These are phyloP conservation scores for Calyptommatus sinebrachiatus DNA, from an alignment of 2,113 vertebrate species.

Conservation along the genomic window DNA sequence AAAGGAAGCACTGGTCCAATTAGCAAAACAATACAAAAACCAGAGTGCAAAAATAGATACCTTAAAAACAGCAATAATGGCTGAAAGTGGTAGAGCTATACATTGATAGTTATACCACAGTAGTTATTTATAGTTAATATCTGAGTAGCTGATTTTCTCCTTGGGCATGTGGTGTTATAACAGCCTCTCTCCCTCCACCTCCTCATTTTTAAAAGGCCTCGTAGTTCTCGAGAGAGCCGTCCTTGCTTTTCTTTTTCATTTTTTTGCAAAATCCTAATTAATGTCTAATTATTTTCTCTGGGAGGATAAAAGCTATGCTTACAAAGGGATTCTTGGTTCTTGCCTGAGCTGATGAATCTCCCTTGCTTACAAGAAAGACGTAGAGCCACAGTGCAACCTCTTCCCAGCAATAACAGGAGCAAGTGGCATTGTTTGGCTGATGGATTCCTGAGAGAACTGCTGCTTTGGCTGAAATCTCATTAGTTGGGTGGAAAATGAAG, in stretches of 20 bases:
- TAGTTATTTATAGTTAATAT: background rate
- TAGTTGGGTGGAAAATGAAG: slow-evolving; percentile 3
- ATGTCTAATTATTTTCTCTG: slow-evolving; percentile 46
- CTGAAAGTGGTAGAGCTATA: too few relatives aligned
- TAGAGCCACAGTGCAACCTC: background rate
- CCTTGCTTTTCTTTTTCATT: slow-evolving; percentile 36
- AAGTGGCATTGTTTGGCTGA: slow-evolving; percentile 25
- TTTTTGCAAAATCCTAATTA: slow-evolving; percentile 48
- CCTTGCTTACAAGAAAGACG: slow-evolving; percentile 14
- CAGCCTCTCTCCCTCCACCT: background rate
- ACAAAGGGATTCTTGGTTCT: slow-evolving; percentile 39
- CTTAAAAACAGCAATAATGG: too few relatives aligned
- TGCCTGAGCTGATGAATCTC: slow-evolving; percentile 21
- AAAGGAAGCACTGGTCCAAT: too few relatives aligned
- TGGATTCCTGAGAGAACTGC: background rate
- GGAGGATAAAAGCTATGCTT: slow-evolving; percentile 42
- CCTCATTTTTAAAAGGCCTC: slow-evolving; percentile 9
- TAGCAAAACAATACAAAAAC: too few relatives aligned
- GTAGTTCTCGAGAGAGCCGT: slow-evolving; percentile 31
- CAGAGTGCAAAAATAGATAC: too few relatives aligned
- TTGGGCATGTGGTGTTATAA: background rate
- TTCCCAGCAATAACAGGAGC: slow-evolving; percentile 30
- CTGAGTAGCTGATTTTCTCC: background rate
- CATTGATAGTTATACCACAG: too few relatives aligned
- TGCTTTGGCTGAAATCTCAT: slow-evolving; percentile 34